These are phyloP conservation scores for Hydractinia echinata DNA, from an alignment of 30 jellyfish, hydroid and myxozoan genomes.

Conservation along the genomic window DNA sequence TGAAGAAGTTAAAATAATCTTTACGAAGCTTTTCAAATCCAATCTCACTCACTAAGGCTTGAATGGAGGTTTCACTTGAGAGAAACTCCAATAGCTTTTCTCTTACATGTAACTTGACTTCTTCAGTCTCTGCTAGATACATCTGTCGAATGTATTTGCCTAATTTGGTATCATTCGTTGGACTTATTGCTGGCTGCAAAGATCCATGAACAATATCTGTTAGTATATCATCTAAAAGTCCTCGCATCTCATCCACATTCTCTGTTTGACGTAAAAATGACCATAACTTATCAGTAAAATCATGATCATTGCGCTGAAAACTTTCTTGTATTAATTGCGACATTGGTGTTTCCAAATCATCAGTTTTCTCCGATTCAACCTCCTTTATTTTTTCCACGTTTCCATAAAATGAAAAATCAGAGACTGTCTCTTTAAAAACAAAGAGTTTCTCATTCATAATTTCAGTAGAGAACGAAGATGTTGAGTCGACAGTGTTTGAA, in stretches of 20 bases:
- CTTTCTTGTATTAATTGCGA: constrained; percentile 28
- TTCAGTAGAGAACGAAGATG: background rate
- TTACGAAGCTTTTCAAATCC: constrained; percentile 33
- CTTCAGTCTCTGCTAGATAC: constrained; percentile 32
- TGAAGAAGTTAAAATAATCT: constrained; percentile 29
- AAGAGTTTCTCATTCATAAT: constrained; percentile 5
- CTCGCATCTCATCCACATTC: constrained; percentile 17
- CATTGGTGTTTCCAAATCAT: constrained; percentile 36
- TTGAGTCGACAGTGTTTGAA: background rate
- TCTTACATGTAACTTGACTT: background rate
- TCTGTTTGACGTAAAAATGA: constrained; percentile 1
- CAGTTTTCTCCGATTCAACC: constrained; percentile 13
- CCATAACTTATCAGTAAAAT: constrained; percentile 44
- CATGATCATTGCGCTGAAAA: constrained; percentile 30
- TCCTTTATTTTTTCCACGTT: background rate
- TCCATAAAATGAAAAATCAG: constrained; percentile 33
- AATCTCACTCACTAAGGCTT: constrained; percentile 13
- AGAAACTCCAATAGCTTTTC: constrained; percentile 27
- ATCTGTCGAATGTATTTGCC: constrained; percentile 24
- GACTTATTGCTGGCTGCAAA: constrained; percentile 41
- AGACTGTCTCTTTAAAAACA: constrained; percentile 27
- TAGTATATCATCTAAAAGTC: constrained; percentile 17
- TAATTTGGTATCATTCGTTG: constrained; percentile 23
- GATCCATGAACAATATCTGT: constrained; percentile 29
- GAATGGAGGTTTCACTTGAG: constrained; percentile 18